phyloP scores from a whole-genome alignment of 2,888 invertebrate species.

The Flexamia atlantica region DNA sequence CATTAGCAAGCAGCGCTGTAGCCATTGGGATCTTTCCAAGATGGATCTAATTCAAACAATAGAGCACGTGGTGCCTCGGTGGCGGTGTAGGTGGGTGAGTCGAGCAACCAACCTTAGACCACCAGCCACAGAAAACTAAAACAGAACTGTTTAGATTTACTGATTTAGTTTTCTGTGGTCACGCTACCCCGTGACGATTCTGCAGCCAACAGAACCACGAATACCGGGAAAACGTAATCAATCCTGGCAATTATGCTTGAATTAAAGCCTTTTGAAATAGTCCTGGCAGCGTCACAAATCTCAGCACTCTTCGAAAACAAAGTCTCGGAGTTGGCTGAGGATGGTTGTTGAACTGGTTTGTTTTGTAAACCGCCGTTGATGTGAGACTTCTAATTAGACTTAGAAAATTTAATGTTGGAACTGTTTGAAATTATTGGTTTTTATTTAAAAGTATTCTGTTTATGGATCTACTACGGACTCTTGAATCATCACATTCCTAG shows the following conservation, averaged over 20 bases:
- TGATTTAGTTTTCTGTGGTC: too few relatives aligned
- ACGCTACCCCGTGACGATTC: neutral
- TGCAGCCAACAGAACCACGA: neutral
- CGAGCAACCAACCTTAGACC: too few relatives aligned
- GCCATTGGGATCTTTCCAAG: neutral
- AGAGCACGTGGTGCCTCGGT: neutral
- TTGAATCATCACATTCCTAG: too few relatives aligned
- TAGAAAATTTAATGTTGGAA: too few relatives aligned
- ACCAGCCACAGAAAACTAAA: too few relatives aligned
- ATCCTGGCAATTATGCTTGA: conserved; percentile 14
- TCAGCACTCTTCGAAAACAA: neutral
- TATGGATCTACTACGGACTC: too few relatives aligned
- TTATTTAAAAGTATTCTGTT: too few relatives aligned
- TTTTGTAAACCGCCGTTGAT: too few relatives aligned
- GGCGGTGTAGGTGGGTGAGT: neutral
- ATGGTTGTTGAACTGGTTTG: neutral
- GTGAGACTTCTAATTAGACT: too few relatives aligned
- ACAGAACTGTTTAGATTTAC: neutral
- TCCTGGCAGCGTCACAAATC: neutral
- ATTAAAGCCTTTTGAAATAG: conserved; percentile 35
- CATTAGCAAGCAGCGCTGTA: neutral
- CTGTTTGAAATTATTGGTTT: too few relatives aligned
- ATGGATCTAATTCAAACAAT: neutral
- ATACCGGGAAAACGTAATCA: conserved; percentile 19
- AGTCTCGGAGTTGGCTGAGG: neutral